Base-by-base conservation (phyloP, 2,797 vertebrate species). In the Sebastes minor region DNA sequence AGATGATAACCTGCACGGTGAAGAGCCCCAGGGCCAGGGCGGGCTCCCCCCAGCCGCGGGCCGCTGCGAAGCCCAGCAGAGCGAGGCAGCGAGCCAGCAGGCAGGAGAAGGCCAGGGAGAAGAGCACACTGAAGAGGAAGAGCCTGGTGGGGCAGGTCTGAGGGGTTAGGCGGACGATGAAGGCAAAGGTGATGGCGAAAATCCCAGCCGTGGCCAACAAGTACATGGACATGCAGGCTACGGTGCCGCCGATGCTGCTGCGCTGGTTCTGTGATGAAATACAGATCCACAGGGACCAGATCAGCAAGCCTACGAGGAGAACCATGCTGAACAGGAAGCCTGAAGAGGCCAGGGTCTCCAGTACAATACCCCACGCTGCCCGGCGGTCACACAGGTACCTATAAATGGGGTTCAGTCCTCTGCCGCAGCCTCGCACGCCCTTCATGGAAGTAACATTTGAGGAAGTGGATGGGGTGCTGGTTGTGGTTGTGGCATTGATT, bases 101-200 rank as follows among this genome's bases (percentile, higher is more conserved):
- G 83, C 97, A 97, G 7, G 97, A 95, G 88, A 98, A 98, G 71
- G 96, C 97, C 80, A 98, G 76, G 3, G 97, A 93, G 71, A 98
- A 98, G 72, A 97, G 83, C 70, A 98, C 92, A 0, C 96, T 94
- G 10, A 99, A 99, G 2, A 98, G 95, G 90, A 99, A 98, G 89
- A 98, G 87, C 60, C 98, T 95, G 0, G 96, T 96, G 35, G 97
- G 97, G 74, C 95, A 97, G 1, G 96, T 98, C 80, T 53, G 90
- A 0, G 89, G 32, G 0, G 96, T 97, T 13, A 92, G 92, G 1
- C 35, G 79, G 87, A 98, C 91, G 89, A 99, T 95, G 90, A 98
- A 98, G 87, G 97, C 93, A 62, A 99, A 99, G 46, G 97, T 96
- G 76, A 97, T 91, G 79, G 96, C 96, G 1, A 99, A 98, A 89